phyloP scores from a whole-genome alignment of 2,113 vertebrate species.

The Brevimyrus niger region DNA sequence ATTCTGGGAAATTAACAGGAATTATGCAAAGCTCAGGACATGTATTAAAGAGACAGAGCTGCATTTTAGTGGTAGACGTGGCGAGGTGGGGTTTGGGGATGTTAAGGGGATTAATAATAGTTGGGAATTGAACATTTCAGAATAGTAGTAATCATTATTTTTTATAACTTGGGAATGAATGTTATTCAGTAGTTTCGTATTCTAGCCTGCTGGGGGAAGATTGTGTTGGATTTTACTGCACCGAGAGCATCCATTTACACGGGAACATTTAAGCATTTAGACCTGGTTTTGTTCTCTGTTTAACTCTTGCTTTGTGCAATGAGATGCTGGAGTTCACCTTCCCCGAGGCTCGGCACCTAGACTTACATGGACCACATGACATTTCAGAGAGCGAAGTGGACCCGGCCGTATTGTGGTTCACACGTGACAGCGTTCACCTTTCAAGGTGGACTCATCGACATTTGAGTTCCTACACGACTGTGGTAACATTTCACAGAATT shows the following conservation, averaged over 20 bases:
- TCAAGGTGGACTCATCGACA: background rate
- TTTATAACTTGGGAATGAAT: background rate
- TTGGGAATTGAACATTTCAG: background rate
- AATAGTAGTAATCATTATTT: background rate
- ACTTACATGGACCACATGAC: background rate
- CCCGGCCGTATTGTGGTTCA: background rate
- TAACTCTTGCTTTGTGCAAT: background rate
- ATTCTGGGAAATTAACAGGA: background rate
- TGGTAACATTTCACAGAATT: background rate
- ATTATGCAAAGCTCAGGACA: background rate
- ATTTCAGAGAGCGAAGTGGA: background rate
- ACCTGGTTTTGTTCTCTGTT: background rate
- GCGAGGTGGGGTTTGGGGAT: background rate
- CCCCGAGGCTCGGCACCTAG: background rate
- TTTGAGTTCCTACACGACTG: background rate
- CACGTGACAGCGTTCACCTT: background rate
- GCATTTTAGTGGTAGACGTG: background rate
- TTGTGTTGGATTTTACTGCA: background rate
- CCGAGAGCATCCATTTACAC: background rate
- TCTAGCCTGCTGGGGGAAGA: background rate
- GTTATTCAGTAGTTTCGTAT: background rate
- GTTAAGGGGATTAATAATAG: background rate
- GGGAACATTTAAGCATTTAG: background rate
- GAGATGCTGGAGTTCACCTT: background rate
- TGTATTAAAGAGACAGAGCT: background rate